Percentiles rank a stretch among this genome's conserved stretches.
These are phyloP conservation scores for Lepidocolaptes lacrymiger DNA, from an alignment of 2,797 vertebrate genomes.

Conservation along the genomic window DNA sequence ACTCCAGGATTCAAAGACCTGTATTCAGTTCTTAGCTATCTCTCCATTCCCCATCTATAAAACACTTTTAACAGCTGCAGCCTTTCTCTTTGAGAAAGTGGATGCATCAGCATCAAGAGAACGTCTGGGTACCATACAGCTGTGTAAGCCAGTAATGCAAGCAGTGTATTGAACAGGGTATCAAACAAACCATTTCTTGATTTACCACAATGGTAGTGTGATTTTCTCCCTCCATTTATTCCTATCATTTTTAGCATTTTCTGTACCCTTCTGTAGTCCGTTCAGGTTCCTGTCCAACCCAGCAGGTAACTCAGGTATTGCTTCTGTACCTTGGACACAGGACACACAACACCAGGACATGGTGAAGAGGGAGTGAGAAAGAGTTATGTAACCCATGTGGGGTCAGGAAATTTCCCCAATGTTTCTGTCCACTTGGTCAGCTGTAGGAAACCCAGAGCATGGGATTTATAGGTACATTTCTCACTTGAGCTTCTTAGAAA, in stretches of 20 bases:
- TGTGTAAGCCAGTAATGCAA: background rate
- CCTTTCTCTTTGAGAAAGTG: background rate
- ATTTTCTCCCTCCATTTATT: background rate
- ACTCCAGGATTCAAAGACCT: background rate
- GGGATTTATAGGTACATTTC: background rate
- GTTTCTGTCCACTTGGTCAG: accelerated
- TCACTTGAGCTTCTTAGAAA: background rate
- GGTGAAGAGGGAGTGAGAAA: background rate
- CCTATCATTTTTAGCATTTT: background rate
- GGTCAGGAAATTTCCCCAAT: background rate
- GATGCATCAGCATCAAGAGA: background rate
- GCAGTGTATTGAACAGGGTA: background rate
- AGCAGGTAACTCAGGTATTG: background rate
- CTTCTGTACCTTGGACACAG: background rate
- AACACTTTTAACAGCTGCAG: background rate
- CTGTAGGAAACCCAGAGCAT: background rate
- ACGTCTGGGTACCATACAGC: background rate
- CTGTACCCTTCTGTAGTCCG: background rate
- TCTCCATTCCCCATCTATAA: background rate
- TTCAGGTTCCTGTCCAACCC: background rate
- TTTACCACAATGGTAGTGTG: background rate
- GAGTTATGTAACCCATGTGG: background rate
- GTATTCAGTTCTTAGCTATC: background rate
- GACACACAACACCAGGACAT: background rate
- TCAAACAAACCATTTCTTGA: background rate